These are phyloP conservation scores for Picathartes gymnocephalus DNA, from an alignment of 2,113 vertebrate species.

Conservation along the genomic window DNA sequence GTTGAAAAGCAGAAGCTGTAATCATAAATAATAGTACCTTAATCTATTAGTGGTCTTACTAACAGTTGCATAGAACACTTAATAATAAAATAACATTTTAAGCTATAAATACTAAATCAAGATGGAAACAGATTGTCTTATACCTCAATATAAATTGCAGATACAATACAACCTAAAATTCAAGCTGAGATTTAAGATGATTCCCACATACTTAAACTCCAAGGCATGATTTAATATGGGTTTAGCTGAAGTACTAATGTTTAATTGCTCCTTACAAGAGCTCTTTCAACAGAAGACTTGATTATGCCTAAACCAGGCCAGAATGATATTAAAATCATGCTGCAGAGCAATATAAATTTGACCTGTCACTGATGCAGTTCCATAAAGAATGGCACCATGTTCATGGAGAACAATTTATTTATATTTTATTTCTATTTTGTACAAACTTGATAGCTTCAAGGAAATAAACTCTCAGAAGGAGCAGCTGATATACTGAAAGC, in stretches of 20 bases:
- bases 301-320: conserved; percentile 44
- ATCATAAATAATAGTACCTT: background rate
- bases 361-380: conserved; percentile 24
- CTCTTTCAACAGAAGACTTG: conserved; percentile 57
- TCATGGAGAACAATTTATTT: conserved; percentile 26
- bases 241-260: conserved; percentile 48
- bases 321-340: conserved; percentile 60
- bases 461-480: conserved; percentile 28
- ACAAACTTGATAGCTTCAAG: conserved; percentile 19
- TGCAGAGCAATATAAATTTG: conserved; percentile 59
- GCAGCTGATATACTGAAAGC: background rate
- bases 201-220: conserved; percentile 60
- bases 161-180: conserved; percentile 27
- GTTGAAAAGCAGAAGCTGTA: conserved; percentile 24
- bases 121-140: conserved; percentile 1
- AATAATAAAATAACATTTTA: conserved; percentile 55
- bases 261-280: conserved; percentile 55
- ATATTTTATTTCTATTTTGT: conserved; percentile 32
- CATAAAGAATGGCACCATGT: conserved; percentile 39
- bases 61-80: conserved; percentile 11
- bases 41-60: conserved; percentile 20
- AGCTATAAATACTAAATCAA: conserved; percentile 50
- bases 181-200: conserved; percentile 64
- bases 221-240: conserved; percentile 58
- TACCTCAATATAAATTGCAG: conserved; percentile 32